Percentiles rank a stretch among this genome's conserved stretches.
These are phyloP conservation scores for Oncorhynchus kisutch DNA, from an alignment of 2,113 vertebrate species.

Conservation along the genomic window DNA sequence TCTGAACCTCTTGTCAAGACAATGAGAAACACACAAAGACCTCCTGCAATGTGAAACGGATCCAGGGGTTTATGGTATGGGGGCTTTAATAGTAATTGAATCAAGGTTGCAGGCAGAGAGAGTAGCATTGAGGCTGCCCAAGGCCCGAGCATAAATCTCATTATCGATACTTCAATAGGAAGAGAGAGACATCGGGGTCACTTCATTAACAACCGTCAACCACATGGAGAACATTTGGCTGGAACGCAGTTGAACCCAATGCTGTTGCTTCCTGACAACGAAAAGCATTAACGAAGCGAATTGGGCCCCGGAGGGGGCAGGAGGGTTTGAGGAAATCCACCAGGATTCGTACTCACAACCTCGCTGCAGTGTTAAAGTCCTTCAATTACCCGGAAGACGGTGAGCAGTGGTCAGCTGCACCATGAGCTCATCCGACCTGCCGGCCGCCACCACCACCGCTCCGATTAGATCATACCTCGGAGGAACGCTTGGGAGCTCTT, in stretches of 20 bases:
- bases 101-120: slow-evolving; percentile 58
- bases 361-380: slow-evolving; percentile 38
- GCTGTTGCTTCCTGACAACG: slow-evolving; percentile 10
- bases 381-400: slow-evolving; percentile 54
- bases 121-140: slow-evolving; percentile 10
- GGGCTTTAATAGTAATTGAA: slow-evolving; percentile 63
- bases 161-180: slow-evolving; percentile 65
- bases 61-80: slow-evolving; percentile 31
- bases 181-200: slow-evolving; percentile 49
- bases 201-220: slow-evolving; percentile 54
- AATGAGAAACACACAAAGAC: slow-evolving; percentile 74
- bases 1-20: slow-evolving; percentile 73
- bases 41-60: slow-evolving; percentile 78
- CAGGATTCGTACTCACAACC: slow-evolving; percentile 9
- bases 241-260: not conserved
- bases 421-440: slow-evolving; percentile 47
- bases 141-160: slow-evolving; percentile 62
- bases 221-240: slow-evolving; percentile 47
- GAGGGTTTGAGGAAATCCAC: slow-evolving; percentile 6
- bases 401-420: slow-evolving; percentile 42
- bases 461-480: slow-evolving; percentile 38
- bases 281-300: slow-evolving; percentile 11
- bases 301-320: not conserved
- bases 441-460: not conserved
- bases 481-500: slow-evolving; percentile 30